These are phyloP conservation scores for Peucedramus taeniatus DNA, from an alignment of 2,113 vertebrate genomes.

Conservation along the genomic window DNA sequence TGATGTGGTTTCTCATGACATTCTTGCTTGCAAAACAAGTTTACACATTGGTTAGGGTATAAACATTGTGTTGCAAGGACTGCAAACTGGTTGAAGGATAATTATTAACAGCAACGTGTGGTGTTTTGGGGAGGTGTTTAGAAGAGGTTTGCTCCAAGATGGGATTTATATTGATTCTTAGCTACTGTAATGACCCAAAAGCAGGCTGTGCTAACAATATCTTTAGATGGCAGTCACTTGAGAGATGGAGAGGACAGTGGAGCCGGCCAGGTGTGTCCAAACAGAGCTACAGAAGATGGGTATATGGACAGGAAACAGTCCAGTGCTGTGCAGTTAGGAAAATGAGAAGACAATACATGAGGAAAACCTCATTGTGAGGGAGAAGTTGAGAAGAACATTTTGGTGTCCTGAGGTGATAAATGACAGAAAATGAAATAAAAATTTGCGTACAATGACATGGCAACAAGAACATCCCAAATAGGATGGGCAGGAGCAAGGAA, in stretches of 20 bases:
- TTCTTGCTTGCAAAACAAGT: conserved; percentile 36
- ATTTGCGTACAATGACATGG: background rate
- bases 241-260: background rate
- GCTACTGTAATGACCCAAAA: background rate
- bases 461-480: background rate
- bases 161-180: background rate
- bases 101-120: background rate
- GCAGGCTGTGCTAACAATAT: background rate
- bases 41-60: background rate
- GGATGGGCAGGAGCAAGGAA: background rate
- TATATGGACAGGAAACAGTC: background rate
- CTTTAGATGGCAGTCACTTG: background rate
- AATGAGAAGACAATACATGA: background rate
- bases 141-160: background rate
- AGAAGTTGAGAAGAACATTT: background rate
- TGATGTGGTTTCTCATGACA: conserved; percentile 19
- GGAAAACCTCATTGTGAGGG: background rate
- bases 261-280: background rate
- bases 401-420: background rate
- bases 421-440: background rate
- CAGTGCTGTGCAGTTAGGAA: background rate
- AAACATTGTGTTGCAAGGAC: background rate
- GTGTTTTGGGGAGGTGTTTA: background rate
- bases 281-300: background rate
- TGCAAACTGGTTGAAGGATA: background rate